Percentiles rank a stretch among this genome's conserved stretches.
phyloP scores from a whole-genome alignment of 2,113 vertebrate genomes.

The Tonatia bakeri region DNA sequence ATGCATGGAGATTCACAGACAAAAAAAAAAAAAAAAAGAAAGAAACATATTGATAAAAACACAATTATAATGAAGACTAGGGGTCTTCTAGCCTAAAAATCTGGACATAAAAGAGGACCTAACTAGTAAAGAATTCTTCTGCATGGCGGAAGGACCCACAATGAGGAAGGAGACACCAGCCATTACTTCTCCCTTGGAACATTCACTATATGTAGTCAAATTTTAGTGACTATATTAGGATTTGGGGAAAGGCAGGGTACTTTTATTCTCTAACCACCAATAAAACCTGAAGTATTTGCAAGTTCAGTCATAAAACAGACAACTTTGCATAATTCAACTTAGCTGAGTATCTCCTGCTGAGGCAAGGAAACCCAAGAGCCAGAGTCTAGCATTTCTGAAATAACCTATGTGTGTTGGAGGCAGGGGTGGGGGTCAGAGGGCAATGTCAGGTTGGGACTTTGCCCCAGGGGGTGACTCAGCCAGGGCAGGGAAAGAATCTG shows the following conservation, averaged over 20 bases:
- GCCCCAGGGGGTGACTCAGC: neutral
- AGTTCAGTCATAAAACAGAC: constrained; percentile 29
- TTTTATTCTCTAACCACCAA: constrained; percentile 36
- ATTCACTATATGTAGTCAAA: neutral
- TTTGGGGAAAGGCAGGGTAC: constrained; percentile 14
- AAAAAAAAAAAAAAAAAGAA: neutral
- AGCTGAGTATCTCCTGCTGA: neutral
- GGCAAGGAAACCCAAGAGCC: neutral
- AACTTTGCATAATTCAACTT: constrained; percentile 34
- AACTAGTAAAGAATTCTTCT: neutral
- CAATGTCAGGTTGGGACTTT: neutral
- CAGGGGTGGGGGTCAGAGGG: rapidly evolving
- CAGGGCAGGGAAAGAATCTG: neutral
- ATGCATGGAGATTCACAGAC: neutral
- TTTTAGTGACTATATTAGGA: constrained; percentile 40
- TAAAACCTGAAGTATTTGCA: constrained; percentile 23
- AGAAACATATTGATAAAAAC: neutral
- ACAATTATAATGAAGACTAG: neutral
- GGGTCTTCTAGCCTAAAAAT: neutral
- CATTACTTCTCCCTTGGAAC: constrained; percentile 1
- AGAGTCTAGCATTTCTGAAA: neutral
- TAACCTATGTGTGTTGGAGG: neutral
- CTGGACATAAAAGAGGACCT: neutral
- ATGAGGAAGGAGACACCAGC: neutral
- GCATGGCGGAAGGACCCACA: neutral